Evolutionary conservation across 2,113 vertebrate species (phyloP).

Genomic region (Nothocercus nigrocapillus): DNA sequence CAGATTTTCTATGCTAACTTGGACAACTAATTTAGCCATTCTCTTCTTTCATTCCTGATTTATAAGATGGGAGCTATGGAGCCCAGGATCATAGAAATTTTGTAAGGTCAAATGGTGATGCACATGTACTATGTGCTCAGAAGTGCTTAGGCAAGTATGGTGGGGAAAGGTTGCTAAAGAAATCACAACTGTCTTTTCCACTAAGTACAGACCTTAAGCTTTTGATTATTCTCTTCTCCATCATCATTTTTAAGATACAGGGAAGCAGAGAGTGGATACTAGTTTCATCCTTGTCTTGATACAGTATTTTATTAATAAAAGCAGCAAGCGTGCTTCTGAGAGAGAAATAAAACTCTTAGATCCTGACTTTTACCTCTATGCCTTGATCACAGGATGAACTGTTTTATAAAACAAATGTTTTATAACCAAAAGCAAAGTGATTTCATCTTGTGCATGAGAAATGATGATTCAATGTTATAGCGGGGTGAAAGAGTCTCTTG

Average conservation of each 20-base stretch:
- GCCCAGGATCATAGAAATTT: not conserved
- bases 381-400: not conserved
- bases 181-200: not conserved
- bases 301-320: not conserved
- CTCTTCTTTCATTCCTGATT: not conserved
- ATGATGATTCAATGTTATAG: constrained; percentile 46
- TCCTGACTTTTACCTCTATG: not conserved
- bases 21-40: not conserved
- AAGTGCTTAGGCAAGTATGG: not conserved
- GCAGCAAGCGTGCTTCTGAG: not conserved
- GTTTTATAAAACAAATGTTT: constrained; percentile 18
- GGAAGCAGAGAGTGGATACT: not conserved
- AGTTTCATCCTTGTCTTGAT: not conserved
- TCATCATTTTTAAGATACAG: not conserved
- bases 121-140: not conserved
- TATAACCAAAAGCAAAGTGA: constrained; percentile 34
- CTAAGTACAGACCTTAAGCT: not conserved
- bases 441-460: constrained; percentile 41
- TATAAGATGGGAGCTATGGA: not conserved
- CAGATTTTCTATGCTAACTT: not conserved
- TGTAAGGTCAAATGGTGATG: not conserved
- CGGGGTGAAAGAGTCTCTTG: constrained; percentile 23
- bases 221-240: not conserved
- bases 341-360: not conserved
- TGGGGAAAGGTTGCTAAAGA: not conserved